Evolutionary conservation across 1,140 invertebrate genomes (phyloP).

Genomic region (Bombus terrestris): DNA sequence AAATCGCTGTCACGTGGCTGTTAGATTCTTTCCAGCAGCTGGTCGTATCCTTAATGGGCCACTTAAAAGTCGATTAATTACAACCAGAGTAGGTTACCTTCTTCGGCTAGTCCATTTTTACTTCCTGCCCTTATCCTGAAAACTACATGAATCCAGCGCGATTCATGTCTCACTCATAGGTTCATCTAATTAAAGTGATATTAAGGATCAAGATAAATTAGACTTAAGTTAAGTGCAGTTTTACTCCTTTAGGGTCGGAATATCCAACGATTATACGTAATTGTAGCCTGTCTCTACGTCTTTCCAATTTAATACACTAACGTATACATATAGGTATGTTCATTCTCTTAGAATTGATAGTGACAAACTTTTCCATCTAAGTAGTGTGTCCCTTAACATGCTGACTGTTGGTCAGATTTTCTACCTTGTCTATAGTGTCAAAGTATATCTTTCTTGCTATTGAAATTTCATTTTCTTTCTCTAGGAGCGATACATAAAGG

Average conservation of each 20-base stretch:
- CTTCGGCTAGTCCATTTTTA: neutral
- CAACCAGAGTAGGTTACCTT: conserved; percentile 44
- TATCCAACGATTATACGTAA: neutral
- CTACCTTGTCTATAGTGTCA: no score
- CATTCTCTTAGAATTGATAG: no score
- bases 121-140: neutral
- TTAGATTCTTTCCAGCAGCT: conserved; percentile 40
- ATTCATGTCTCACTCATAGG: neutral
- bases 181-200: conserved; percentile 6
- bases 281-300: neutral
- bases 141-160: neutral
- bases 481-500: no score
- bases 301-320: neutral
- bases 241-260: no score
- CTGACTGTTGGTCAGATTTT: no score
- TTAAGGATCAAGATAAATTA: neutral
- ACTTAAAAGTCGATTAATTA: conserved; percentile 82
- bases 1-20: conserved; percentile 68
- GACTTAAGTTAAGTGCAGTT: neutral
- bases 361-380: no score
- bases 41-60: conserved; percentile 74
- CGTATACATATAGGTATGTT: no score
- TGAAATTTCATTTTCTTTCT: no score
- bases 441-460: no score
- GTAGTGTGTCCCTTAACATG: no score